Conservation (phyloP, 2,113 vertebrate species). For the Antechinus flavipes region DNA sequence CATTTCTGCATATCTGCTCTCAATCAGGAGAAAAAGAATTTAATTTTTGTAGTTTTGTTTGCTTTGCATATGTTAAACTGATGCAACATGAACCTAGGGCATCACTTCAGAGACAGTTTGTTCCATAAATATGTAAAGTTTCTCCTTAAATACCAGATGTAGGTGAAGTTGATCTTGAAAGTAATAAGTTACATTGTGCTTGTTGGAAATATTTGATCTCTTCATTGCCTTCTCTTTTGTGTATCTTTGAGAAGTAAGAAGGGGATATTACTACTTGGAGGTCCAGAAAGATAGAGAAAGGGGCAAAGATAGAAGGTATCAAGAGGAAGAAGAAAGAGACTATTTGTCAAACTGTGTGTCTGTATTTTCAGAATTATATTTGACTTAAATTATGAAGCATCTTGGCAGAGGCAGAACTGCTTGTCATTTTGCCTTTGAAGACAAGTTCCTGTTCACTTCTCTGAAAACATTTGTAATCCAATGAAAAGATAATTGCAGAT, state of each 20-base stretch:
- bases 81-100: conserved; percentile 78
- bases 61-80: conserved; percentile 83
- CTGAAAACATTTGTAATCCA: background rate
- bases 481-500: background rate
- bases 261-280: conserved; percentile 9
- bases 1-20: conserved; percentile 84
- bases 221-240: conserved; percentile 45
- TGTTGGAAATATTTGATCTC: conserved; percentile 62
- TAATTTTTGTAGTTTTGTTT: conserved; percentile 79
- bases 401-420: background rate
- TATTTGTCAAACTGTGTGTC: background rate
- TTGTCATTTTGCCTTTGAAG: background rate
- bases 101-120: conserved; percentile 77
- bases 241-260: conserved; percentile 17
- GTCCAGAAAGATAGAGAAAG: background rate
- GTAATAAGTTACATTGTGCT: conserved; percentile 39
- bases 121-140: conserved; percentile 79
- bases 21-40: conserved; percentile 81
- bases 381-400: background rate
- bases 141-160: conserved; percentile 81
- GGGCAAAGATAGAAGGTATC: no score
- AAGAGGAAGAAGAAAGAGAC: background rate
- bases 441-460: conserved; percentile 14
- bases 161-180: conserved; percentile 72
- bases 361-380: background rate